Evolutionary conservation across 2,113 vertebrate species (phyloP).

Genomic region (Acrocephalus arundinaceus): DNA sequence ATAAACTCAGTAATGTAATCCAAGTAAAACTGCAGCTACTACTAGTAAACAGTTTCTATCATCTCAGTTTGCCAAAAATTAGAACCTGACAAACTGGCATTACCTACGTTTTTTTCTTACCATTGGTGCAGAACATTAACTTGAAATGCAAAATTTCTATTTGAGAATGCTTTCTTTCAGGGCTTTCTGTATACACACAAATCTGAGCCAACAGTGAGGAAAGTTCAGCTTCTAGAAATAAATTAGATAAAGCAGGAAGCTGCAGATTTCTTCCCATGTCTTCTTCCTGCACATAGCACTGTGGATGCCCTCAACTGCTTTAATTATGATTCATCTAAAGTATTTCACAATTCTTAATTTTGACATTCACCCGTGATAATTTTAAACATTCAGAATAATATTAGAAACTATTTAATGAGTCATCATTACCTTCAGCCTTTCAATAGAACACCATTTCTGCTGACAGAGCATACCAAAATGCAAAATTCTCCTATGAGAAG

Average conservation of each 20-base stretch:
- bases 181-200: not conserved
- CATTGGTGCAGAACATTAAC: not conserved
- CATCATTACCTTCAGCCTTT: not conserved
- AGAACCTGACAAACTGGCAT: not conserved
- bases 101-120: not conserved
- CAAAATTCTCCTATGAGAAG: not conserved
- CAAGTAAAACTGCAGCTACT: not conserved
- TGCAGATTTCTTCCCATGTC: not conserved
- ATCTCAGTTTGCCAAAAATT: not conserved
- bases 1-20: not conserved
- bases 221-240: not conserved
- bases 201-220: not conserved
- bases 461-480: not conserved
- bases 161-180: not conserved
- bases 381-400: not conserved
- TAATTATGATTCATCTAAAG: not conserved
- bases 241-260: not conserved
- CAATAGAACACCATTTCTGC: not conserved
- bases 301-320: not conserved
- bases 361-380: not conserved
- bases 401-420: not conserved
- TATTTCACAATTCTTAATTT: not conserved
- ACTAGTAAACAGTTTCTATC: not conserved
- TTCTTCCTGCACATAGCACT: not conserved
- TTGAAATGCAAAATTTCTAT: not conserved